Percentiles rank a stretch among this genome's conserved stretches.
These are phyloP conservation scores for Drosophila parthenogenetica DNA, from an alignment of 2,888 invertebrate genomes.

Conservation along the genomic window DNA sequence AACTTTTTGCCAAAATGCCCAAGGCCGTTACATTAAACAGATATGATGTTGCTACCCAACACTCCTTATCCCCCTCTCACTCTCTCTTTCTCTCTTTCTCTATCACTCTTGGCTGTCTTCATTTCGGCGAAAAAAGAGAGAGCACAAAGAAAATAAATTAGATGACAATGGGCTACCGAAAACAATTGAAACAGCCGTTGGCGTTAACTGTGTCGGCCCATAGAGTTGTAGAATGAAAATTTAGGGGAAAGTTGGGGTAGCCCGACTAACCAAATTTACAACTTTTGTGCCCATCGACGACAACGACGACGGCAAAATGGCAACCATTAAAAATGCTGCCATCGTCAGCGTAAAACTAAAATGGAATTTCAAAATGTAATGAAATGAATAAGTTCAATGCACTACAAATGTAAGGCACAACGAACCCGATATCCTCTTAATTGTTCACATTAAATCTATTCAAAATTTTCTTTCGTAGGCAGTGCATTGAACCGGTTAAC, in stretches of 20 bases:
- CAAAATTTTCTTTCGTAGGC: not conserved
- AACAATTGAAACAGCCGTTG: slow-evolving; percentile 61
- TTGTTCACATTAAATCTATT: slow-evolving; percentile 6
- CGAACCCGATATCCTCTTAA: slow-evolving; percentile 46
- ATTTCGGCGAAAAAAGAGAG: not conserved
- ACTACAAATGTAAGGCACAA: slow-evolving; percentile 36
- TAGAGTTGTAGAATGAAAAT: not conserved
- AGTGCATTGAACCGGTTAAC: slow-evolving; percentile 9
- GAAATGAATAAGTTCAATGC: slow-evolving; percentile 56
- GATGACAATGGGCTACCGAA: slow-evolving; percentile 62
- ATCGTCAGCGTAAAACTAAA: slow-evolving; percentile 52
- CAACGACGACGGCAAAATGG: slow-evolving; percentile 48
- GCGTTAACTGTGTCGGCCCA: slow-evolving; percentile 33
- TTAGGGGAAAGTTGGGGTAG: not conserved
- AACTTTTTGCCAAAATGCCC: slow-evolving; percentile 53
- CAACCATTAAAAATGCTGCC: slow-evolving; percentile 69
- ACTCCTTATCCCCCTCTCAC: not conserved
- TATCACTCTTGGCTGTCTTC: not conserved
- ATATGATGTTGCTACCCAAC: slow-evolving; percentile 30
- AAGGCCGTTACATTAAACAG: slow-evolving; percentile 63
- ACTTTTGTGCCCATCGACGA: slow-evolving; percentile 53
- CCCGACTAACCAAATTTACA: slow-evolving; percentile 70
- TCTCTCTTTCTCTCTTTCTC: not conserved
- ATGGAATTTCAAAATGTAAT: slow-evolving; percentile 50
- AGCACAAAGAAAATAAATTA: slow-evolving; percentile 48